Base-by-base conservation (phyloP, 2,888 invertebrate genomes). In the Diachrysia chrysitis region DNA sequence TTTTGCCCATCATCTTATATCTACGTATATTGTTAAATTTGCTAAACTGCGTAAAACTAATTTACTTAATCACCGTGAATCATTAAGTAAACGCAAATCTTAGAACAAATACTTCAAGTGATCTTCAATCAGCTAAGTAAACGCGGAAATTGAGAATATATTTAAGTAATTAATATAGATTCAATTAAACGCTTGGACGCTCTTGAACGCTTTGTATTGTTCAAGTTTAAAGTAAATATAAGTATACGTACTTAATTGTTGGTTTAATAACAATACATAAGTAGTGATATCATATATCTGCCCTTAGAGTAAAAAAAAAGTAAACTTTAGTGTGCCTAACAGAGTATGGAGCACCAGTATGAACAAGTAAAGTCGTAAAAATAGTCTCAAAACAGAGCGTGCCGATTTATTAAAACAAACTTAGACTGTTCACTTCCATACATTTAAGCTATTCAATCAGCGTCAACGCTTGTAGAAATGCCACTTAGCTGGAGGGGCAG, bases 91-190 rank as follows among this genome's bases (percentile, higher is more conserved):
- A 51, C 3, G 48, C 48, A 51, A 51, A 51, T 19, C 21, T 21
- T 4, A 51, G 10, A 51, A 19, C 19, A 51, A 51, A 51, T 10
- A 42, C 42, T 42, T n/a, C n/a, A 2, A 21, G 17, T 21, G 10
- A 51, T 48, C 21, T 42, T 19, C 12, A 51, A 51, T 51, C 12
- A 51, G 10, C 10, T 19, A 21, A 21, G n/a, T n/a, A 16, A 19
- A 19, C 48, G 48, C 48, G 48, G 48, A 51, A 10, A 51, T 9
- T 21, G 12, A 51, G 21, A 12, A 21, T 21, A 51, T 21, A 51
- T 51, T 51, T 51, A 51, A 51, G 10, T 51, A 51, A 21, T 51
- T 51, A 51, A 51, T 48, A 48, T 21, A 21, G 48, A 19, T 21
- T 21, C 17, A 19, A 51, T 51, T 19, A 51, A 10, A 19, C 19